Base-by-base conservation (phyloP, 2,797 vertebrate species). In the Enteromius trimaculatus region DNA sequence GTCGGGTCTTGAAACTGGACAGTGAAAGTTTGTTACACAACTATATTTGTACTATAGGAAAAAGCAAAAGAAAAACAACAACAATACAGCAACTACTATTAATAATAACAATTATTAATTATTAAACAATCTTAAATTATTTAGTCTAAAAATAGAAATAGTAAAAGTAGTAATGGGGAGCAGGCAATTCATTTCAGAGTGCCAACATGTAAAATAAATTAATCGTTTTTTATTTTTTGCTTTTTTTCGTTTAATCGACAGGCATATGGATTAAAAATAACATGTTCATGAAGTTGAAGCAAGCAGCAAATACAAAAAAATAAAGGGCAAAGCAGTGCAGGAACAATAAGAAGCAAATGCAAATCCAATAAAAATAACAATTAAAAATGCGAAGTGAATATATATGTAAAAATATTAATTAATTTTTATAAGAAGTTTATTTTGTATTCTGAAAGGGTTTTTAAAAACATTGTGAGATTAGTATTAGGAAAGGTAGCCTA, bases 1-100 rank as follows among this genome's bases (percentile, higher is more conserved):
- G 74, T 88, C 85, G 53, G 65, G 88, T 80, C 86, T 88, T 74
- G 39, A 60, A 87, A 55, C n/a, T 77, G 13, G 80, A 64, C 70
- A 66, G 86, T 77, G 72, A 88, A 87, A 91, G 88, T 89, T 72
- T 47, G n/a, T 42, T 23, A 21, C 19, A 8, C 49, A 14, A 37
- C 31, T 23, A 14, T 21, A n/a, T 1, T 13, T 26, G 9, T 19
- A 26, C 13, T 29, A 2, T 49, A 29, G 3, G 14, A 8, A 51
- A 51, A 14, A 10, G 47, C 0, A 42, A 62, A 10, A 26, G 8
- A 1, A 17, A 31, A 34, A 34, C 5, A 37, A 37, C 6, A 6
- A 7, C 6, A 6, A 4, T 4, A 42, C 10, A 42, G 9, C 42
- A 13, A 44, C 42, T 7, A 71, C 17, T 4, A 71, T 4, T 17